Evolutionary conservation across 2,797 vertebrate genomes (phyloP).

Genomic region (Helarctos malayanus): DNA sequence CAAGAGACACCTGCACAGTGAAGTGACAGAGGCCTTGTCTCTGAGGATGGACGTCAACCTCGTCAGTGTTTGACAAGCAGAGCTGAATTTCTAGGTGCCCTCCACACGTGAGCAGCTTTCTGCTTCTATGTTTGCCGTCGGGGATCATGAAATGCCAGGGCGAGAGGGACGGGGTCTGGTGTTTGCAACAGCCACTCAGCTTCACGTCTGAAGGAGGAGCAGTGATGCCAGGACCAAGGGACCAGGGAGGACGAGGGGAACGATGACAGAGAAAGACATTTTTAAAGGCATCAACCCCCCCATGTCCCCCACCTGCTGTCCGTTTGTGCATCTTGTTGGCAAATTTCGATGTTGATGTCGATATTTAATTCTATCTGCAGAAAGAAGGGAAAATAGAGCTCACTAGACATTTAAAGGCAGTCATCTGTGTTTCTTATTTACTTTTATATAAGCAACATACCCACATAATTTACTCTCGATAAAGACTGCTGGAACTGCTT

Average conservation of each 20-base stretch:
- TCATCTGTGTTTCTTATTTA: slow-evolving; percentile 33
- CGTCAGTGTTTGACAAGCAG: neutral
- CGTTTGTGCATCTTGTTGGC: neutral
- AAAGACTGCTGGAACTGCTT: neutral
- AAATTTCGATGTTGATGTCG: neutral
- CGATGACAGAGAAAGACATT: neutral
- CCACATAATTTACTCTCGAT: slow-evolving; percentile 21
- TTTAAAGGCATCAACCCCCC: neutral
- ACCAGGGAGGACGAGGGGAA: neutral
- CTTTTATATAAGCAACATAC: slow-evolving; percentile 50
- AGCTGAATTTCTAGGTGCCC: neutral
- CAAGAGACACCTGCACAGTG: neutral
- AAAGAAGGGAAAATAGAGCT: slow-evolving; percentile 33
- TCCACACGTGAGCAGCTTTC: neutral
- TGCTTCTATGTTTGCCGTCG: neutral
- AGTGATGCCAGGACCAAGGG: too few species aligned
- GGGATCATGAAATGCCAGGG: neutral
- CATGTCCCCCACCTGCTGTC: neutral
- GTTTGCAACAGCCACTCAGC: neutral
- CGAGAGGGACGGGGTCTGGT: neutral
- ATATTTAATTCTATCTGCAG: slow-evolving; percentile 27
- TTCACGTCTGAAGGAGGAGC: neutral
- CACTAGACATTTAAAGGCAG: neutral
- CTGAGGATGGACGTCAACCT: accelerated
- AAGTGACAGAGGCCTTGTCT: neutral